Base-by-base conservation (phyloP, 2,888 invertebrate species). In the Allacma fusca region DNA sequence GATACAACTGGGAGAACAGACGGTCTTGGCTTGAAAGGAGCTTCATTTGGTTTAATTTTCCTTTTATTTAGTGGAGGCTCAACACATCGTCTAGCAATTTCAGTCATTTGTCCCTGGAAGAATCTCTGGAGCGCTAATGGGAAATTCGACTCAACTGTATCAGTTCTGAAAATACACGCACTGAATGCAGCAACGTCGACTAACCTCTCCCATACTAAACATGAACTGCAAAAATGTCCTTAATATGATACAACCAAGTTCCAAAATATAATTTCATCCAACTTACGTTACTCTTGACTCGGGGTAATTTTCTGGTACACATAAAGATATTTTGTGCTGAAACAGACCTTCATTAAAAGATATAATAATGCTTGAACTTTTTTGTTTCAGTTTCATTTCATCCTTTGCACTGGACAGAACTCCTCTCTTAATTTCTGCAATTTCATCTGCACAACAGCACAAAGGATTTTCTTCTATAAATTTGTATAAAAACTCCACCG, bases 371-470 rank as follows among this genome's bases (percentile, higher is more conserved):
- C 89, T 88, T 0, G 92, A 91, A 26, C 87, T 87, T 85, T 92
- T 92, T 84, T 93, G 92, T 81, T 90, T 91, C 34, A 92, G 86
- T 85, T 91, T 92, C 4, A 92, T 85, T 83, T 90, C 90, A 84
- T 91, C 91, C 62, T 65, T 62, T 13, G 2, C n/a, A 1, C 34
- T 2, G 7, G 16, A 16, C 1, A 75, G 26, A 23, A 28, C 28
- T n/a, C 28, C 68, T 50, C 65, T 43, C 24, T 91, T 91, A 73
- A 92, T 85, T 65, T 87, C 85, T 78, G 89, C 88, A 79, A 93
- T 91, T 87, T 93, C 93, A 84, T 92, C 91, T 81, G 91, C 91
- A 84, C 92, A 92, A 77, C 92, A 91, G 85, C 91, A 91, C 2
- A 93, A 87, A 0, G 92, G 91, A 87, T 92, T 92, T 81, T 92